These are phyloP conservation scores for Eupithecia dodoneata DNA, from an alignment of 2,888 invertebrate species.

Conservation along the genomic window DNA sequence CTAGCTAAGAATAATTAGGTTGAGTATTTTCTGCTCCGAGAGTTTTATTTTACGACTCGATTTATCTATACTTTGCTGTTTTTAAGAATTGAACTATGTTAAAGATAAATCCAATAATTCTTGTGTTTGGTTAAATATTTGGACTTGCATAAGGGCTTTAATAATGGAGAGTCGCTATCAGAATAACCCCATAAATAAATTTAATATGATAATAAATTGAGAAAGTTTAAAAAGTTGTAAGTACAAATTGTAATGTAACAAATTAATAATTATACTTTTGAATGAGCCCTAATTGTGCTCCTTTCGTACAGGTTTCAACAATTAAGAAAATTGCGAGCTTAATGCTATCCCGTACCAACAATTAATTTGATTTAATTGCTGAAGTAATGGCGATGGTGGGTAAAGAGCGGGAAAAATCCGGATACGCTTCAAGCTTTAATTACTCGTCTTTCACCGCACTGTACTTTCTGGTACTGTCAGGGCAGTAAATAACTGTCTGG, in stretches of 20 bases:
- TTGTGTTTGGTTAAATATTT: no score
- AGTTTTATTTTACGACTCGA: no score
- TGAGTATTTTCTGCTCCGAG: no score
- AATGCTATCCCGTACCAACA: background rate
- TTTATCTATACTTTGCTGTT: no score
- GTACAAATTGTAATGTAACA: background rate
- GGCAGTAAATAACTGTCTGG: background rate
- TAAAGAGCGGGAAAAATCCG: constrained; percentile 10
- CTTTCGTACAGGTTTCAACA: background rate
- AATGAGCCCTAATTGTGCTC: background rate
- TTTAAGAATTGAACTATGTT: no score
- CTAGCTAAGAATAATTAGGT: no score
- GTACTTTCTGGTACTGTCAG: constrained; percentile 1
- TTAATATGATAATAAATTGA: no score
- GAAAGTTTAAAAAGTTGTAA: no score
- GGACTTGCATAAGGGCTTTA: no score
- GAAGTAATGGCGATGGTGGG: background rate
- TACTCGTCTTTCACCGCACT: constrained; percentile 2
- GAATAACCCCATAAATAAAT: background rate
- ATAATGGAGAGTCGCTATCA: background rate
- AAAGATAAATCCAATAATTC: no score
- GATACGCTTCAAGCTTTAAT: constrained; percentile 17
- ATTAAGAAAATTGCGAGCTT: background rate
- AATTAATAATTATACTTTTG: background rate
- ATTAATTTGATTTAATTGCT: constrained; percentile 6